Base-by-base conservation (phyloP, 2,113 vertebrate genomes). In the Haemorhous mexicanus region DNA sequence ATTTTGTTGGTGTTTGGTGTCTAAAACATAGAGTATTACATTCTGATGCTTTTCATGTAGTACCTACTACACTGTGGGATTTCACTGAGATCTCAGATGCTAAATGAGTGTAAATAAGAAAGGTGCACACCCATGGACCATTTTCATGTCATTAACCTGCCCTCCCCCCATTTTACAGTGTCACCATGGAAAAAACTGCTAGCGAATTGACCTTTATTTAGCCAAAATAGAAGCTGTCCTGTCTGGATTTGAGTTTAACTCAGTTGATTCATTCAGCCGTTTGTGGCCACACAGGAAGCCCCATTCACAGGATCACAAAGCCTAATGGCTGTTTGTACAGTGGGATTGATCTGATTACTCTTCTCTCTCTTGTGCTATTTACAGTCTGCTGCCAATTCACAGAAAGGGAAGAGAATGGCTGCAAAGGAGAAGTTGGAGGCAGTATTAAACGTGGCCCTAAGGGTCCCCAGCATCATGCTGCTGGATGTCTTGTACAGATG, bases 381-480 rank as follows among this genome's bases (percentile, higher is more conserved):
- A 94, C 97, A 98, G 97, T 96, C 94, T 96, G 87, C 87, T 96
- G 82, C 89, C 91, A 82, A 13, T 69, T 81, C 69, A 95, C 63
- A 94, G 96, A 96, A 95, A 92, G 89, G 73, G 94, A 96, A 94
- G 96, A 98, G 95, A 97, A 99, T 99, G 99, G 98, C 99, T 95
- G 98, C 99, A 95, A 99, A 99, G 97, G 99, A 99, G 97, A 99
- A 99, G 63, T 94, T 99, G 88, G 99, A 99, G 97, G 98, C 99
- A 50, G 98, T 99, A 78, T 98, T 99, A 94, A 99, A 99, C n/a
- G 99, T 99, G 98, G 99, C 99, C 93, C 98, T 99, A 26, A 98
- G 99, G 78, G 99, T 99, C 75, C 99, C 99, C 56, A 99, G 99
- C 98, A 99, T 99, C 98, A 99, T 99, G 99, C 98, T 99, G 75